Evolutionary conservation across 2,888 invertebrate genomes (phyloP).

Genomic region (Bugula neritina): DNA sequence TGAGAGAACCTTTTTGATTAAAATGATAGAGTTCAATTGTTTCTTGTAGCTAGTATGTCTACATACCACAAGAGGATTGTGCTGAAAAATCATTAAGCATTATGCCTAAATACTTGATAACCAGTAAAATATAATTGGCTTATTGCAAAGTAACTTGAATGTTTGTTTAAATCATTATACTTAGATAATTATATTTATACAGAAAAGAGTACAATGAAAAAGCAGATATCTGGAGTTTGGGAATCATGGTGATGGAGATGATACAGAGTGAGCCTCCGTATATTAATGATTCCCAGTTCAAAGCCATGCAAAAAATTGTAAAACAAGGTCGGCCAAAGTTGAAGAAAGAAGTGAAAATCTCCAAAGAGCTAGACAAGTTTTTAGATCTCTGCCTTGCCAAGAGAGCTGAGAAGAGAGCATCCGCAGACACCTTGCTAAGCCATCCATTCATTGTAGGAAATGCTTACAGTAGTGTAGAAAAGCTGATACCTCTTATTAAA

Average conservation of each 20-base stretch:
- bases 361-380: constrained; percentile 19
- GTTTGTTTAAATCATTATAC: too few species aligned
- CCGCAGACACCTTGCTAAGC: constrained; percentile 3
- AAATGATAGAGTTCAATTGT: too few species aligned
- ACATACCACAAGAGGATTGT: too few species aligned
- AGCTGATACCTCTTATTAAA: neutral
- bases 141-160: too few species aligned
- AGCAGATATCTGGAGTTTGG: constrained; percentile 26
- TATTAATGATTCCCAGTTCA: neutral
- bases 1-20: too few species aligned
- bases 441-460: constrained; percentile 6
- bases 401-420: neutral
- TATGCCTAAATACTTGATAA: too few species aligned
- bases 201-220: constrained; percentile 26
- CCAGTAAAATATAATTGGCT: too few species aligned
- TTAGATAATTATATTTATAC: neutral
- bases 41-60: too few species aligned
- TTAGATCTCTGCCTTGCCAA: constrained; percentile 9
- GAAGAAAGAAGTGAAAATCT: constrained; percentile 13
- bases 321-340: constrained; percentile 12
- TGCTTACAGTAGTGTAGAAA: neutral
- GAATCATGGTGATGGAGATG: constrained; percentile 26
- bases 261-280: constrained; percentile 26
- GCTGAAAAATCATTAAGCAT: too few species aligned
- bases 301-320: constrained; percentile 23